Conservation (phyloP, 1,140 invertebrate genomes). For the Brachionus asplanchnoidis region DNA sequence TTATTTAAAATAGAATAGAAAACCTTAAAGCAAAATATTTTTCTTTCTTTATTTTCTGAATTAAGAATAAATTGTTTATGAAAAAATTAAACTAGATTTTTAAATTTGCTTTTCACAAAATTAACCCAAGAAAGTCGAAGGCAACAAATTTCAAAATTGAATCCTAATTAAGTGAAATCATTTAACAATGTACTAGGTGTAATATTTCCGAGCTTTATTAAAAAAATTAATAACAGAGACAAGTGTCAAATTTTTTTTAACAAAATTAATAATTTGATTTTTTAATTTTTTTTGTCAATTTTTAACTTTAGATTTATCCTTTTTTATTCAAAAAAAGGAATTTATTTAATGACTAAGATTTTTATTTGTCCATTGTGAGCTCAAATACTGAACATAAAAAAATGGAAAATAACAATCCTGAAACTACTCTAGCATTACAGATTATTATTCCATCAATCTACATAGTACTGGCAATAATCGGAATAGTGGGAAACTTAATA, state of each 20-base stretch:
- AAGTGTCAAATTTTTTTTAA: too few relatives aligned
- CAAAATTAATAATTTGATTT: too few relatives aligned
- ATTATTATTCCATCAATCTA: slow-evolving; percentile 13
- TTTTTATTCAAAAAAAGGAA: background rate
- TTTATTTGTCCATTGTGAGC: background rate
- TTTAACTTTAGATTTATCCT: background rate
- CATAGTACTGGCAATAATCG: background rate
- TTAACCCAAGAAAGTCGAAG: too few relatives aligned
- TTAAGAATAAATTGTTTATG: background rate
- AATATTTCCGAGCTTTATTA: too few relatives aligned
- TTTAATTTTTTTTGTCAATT: too few relatives aligned
- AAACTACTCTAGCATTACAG: background rate
- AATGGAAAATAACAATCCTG: background rate
- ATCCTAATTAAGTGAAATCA: too few relatives aligned
- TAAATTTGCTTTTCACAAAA: too few relatives aligned
- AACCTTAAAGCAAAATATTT: background rate
- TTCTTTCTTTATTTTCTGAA: background rate
- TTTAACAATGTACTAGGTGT: too few relatives aligned
- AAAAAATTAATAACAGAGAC: too few relatives aligned
- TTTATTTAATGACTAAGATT: background rate
- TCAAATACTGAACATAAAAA: background rate
- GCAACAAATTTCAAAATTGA: too few relatives aligned
- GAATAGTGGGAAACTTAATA: slow-evolving; percentile 19
- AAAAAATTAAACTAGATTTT: too few relatives aligned
- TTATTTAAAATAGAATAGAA: background rate